Evolutionary conservation across 2,113 vertebrate genomes (phyloP), one percentile per base, ranked within the genome.

Genomic region (Psophia crepitans): DNA sequence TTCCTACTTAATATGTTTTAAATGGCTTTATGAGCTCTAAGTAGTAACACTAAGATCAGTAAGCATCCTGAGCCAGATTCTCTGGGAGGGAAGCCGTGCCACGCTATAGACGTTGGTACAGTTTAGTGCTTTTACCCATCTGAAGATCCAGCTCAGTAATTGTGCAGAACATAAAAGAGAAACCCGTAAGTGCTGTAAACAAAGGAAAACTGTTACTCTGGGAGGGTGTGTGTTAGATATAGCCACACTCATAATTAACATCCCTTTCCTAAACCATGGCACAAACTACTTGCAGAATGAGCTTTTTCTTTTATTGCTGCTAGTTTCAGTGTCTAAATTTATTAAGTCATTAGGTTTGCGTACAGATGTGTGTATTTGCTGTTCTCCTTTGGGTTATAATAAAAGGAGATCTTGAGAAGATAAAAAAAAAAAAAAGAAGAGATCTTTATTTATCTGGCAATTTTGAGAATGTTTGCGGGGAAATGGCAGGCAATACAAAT

Each of bases 261-360:
- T 89, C 68, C 68, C 51, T 89, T 96, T 92, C 80, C 92, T 95
- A 92, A 96, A 93, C 69, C 2, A 4, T 89, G 69, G 65, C 69
- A 96, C 86, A 93, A 95, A 89, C 80, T 91, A 82, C 86, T 87
- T 87, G 65, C 74, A 82, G 61, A 95, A 96, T 95, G 53, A 61
- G 10, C 73, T 90, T 93, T 94, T 90, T 87, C 83, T 95, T 96
- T 94, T 89, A 95, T 56, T 84, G 73, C 73, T 82, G 48, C 95
- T 97, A 54, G 86, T 96, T 97, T 79, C 86, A 33, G 57, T 84
- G 77, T 82, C 90, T 93, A 57, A 89, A 96, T 97, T 96, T 97
- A 97, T 95, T 64, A 90, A 95, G 92, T 61, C 84, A 58, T 96
- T 96, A 91, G 15, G 41, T 95, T 85, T 93, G 81, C 15, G 1